Evolutionary conservation across 2,888 invertebrate species (phyloP), one percentile per base, ranked within the genome.

Genomic region (Notodonta ziczac): DNA sequence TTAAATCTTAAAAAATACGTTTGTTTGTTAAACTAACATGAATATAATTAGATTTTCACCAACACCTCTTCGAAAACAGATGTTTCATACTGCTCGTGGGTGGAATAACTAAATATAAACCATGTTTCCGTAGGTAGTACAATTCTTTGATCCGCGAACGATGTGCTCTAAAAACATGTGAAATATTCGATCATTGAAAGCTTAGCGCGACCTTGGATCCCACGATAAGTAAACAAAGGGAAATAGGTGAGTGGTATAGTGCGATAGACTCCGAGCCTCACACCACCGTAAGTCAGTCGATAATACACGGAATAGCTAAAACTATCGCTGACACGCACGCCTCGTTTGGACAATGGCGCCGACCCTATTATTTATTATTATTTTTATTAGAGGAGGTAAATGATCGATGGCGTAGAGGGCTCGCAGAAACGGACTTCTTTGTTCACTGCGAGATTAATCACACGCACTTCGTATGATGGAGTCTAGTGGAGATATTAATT

Each of bases 331-430:
- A 83, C 89, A 88, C 89, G 89, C 90, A 88, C 88, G 81, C 82
- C 82, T 82, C 83, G 84, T 84, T 84, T 83, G 85, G 86, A 91
- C 90, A 91, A 90, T 88, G 83, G 89, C 85, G 82, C 74, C 80
- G 81, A 84, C 85, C 84, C 84, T 83, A 84, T 89, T 90, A 90
- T 88, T 90, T 89, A 90, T 91, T 90, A 91, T 91, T 92, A 90
- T 91, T 92, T 90, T 92, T 91, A 91, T 91, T 88, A 85, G 85
- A 85, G 84, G 84, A 86, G 87, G 85, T 85, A 85, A 84, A 87
- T 91, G 91, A 93, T 93, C 91, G 93, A 93, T 93, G 83, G 86
- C 64, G 72, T 72, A 74, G 81, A 86, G 88, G 89, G 88, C 83
- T 83, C 83, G 85, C 86, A 83, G 84, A 88, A 88, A 87, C 85